Conservation (phyloP, 2,888 invertebrate genomes). For the Digitonthophagus gazella region DNA sequence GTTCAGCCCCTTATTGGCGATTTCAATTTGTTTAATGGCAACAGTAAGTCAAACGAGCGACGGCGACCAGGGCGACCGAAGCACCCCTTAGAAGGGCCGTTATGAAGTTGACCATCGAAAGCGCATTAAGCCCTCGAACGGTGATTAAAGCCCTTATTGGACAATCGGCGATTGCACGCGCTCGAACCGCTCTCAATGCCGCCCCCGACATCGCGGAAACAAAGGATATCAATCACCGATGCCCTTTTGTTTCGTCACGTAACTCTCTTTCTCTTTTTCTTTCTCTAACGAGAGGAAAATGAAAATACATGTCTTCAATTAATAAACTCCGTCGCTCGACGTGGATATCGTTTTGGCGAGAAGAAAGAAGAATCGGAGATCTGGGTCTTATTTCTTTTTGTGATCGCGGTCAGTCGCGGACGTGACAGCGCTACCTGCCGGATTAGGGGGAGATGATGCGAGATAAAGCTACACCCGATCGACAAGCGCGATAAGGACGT, state of each 20-base stretch:
- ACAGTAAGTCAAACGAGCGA: conserved; percentile 21
- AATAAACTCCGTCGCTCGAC: too few relatives aligned
- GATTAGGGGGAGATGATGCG: conserved; percentile 16
- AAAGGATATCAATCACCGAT: conserved; percentile 24
- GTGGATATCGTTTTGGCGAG: too few relatives aligned
- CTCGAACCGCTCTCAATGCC: background rate
- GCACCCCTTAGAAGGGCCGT: conserved; percentile 15
- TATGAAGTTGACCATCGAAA: conserved; percentile 31
- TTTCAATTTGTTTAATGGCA: conserved; percentile 16
- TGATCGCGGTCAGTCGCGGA: background rate
- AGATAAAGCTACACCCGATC: conserved; percentile 8
- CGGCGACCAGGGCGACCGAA: conserved; percentile 7
- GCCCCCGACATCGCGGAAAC: conserved; percentile 18
- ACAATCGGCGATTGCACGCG: conserved; percentile 29
- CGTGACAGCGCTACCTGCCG: conserved; percentile 16
- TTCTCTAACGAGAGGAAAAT: too few relatives aligned
- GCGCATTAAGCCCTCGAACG: conserved; percentile 38
- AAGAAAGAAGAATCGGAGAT: conserved; percentile 2
- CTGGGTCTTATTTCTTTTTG: background rate
- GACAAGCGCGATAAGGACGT: conserved; percentile 9
- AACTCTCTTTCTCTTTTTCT: background rate
- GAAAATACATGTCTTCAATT: too few relatives aligned
- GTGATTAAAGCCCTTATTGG: conserved; percentile 38
- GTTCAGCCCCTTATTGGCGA: background rate
- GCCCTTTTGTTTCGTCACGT: too few relatives aligned